These are phyloP conservation scores for Corbicula japonica DNA, from an alignment of 2,888 invertebrate species.

Conservation along the genomic window DNA sequence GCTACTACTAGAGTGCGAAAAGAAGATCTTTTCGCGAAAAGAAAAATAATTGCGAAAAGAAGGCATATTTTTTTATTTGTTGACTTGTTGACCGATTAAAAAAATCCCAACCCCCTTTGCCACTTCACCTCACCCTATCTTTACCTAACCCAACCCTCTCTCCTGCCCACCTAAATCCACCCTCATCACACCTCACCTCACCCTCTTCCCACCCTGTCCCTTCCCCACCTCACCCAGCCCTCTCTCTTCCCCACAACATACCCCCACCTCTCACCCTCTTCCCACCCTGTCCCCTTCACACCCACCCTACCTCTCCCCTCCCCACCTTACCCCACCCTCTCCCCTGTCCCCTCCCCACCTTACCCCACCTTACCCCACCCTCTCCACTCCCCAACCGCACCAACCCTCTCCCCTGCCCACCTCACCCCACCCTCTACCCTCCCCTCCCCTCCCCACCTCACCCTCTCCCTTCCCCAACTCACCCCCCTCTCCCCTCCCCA, in stretches of 20 bases:
- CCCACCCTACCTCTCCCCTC: background rate
- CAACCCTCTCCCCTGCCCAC: constrained; percentile 3
- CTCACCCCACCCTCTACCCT: background rate
- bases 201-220: constrained; percentile 5
- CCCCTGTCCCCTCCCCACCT: background rate
- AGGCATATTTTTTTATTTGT: too few relatives aligned
- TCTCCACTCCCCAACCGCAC: background rate
- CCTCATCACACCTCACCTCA: background rate
- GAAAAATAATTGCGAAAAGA: too few relatives aligned
- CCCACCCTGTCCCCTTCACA: background rate
- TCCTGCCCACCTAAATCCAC: background rate
- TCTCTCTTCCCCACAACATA: background rate
- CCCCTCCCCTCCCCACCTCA: too few relatives aligned
- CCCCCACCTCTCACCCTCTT: background rate
- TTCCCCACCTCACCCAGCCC: background rate
- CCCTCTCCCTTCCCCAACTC: too few relatives aligned
- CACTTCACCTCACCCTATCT: background rate
- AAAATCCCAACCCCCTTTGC: background rate
- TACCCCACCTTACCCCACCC: background rate
- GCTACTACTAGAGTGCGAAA: too few relatives aligned
- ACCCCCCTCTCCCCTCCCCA: too few relatives aligned
- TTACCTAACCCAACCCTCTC: background rate
- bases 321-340: background rate
- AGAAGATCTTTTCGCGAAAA: too few relatives aligned
- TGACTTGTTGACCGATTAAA: too few relatives aligned